A percentile compares a stretch with the other conserved stretches of the same genome.
These are phyloP conservation scores for Rattus rattus DNA, from an alignment of 2,113 vertebrate species.

Conservation along the genomic window DNA sequence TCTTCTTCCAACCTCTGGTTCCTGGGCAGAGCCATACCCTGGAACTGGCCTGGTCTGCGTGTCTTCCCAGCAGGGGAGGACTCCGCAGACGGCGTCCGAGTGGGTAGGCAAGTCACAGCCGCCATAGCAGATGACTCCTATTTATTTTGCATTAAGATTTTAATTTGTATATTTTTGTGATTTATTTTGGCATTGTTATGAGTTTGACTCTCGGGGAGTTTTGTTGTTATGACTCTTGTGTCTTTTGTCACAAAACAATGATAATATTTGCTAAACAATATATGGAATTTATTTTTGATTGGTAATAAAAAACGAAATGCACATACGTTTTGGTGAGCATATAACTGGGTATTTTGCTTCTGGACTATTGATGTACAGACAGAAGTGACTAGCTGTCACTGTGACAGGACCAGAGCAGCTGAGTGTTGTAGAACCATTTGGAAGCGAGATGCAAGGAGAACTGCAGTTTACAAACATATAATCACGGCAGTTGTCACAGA, in stretches of 20 bases:
- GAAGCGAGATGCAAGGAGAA: constrained; percentile 19
- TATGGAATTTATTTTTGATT: constrained; percentile 86
- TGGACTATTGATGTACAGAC: neutral
- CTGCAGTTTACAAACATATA: neutral
- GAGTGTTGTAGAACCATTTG: neutral
- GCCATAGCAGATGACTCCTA: constrained; percentile 72
- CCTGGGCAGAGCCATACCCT: constrained; percentile 72
- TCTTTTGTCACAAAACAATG: constrained; percentile 83
- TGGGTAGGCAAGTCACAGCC: constrained; percentile 69
- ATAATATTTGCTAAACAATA: constrained; percentile 84
- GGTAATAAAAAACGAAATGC: constrained; percentile 82
- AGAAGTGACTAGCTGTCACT: neutral
- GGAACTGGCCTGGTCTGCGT: neutral
- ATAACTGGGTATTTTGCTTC: neutral
- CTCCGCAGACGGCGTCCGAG: constrained; percentile 45
- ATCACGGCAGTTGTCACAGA: neutral
- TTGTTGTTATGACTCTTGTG: constrained; percentile 83
- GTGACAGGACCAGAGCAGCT: neutral
- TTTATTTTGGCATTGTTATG: constrained; percentile 84
- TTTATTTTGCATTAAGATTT: constrained; percentile 84
- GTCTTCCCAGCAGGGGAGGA: constrained; percentile 56
- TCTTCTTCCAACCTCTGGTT: constrained; percentile 66
- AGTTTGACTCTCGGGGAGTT: constrained; percentile 85
- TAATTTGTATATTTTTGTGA: constrained; percentile 85
- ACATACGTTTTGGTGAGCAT: constrained; percentile 46